A percentile compares a stretch with the other conserved stretches of the same genome.
phyloP scores from a whole-genome alignment of 2,113 vertebrate genomes.

The Tursiops truncatus region DNA sequence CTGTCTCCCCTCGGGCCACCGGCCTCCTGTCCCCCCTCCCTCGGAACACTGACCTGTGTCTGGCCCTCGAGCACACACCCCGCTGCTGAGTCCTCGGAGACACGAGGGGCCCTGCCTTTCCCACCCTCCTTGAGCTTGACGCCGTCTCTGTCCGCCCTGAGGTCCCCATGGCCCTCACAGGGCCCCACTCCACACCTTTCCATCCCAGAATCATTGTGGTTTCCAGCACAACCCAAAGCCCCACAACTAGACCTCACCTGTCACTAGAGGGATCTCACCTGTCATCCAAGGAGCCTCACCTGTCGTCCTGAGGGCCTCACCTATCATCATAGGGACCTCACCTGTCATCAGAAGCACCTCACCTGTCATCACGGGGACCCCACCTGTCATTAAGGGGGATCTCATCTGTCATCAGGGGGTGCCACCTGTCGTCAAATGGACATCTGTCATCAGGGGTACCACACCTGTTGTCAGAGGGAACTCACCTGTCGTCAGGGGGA shows the following conservation, averaged over 20 bases:
- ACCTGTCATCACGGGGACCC: not conserved
- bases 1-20: not conserved
- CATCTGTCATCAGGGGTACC: too few species aligned
- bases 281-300: not conserved
- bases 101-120: not conserved
- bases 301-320: not conserved
- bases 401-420: not conserved
- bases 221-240: not conserved
- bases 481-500: too few species aligned
- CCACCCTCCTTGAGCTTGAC: not conserved
- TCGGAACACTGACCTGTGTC: not conserved
- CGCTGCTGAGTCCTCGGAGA: not conserved
- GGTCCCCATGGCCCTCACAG: fast-evolving
- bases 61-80: not conserved
- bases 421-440: not conserved
- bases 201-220: not conserved
- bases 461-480: too few species aligned
- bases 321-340: not conserved
- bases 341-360: not conserved
- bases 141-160: too few species aligned
- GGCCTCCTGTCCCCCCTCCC: not conserved
- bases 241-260: too few species aligned
- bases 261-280: not conserved
- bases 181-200: not conserved
- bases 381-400: not conserved